phyloP scores from a whole-genome alignment of 2,113 vertebrate genomes.

The Nerophis lumbriciformis region DNA sequence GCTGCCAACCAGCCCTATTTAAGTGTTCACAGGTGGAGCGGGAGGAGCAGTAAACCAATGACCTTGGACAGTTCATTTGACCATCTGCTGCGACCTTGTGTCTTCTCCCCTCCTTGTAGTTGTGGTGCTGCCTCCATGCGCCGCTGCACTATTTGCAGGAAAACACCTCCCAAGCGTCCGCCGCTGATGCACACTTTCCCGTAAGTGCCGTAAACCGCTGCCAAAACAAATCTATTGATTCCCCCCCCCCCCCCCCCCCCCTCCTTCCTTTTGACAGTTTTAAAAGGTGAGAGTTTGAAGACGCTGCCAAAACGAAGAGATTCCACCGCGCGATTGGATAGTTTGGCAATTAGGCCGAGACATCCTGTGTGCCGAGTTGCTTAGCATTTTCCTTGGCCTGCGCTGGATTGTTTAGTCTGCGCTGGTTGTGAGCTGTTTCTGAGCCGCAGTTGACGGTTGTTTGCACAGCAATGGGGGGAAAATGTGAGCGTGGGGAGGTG shows the following conservation, averaged over 20 bases:
- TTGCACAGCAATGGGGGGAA: constrained; percentile 84
- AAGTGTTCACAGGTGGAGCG: constrained; percentile 95
- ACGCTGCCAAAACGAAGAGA: constrained; percentile 80
- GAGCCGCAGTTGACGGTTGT: constrained; percentile 82
- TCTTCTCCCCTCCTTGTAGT: constrained; percentile 62
- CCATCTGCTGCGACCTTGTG: constrained; percentile 91
- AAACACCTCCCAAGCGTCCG: constrained; percentile 55
- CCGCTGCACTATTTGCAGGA: constrained; percentile 92
- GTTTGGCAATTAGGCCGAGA: constrained; percentile 78
- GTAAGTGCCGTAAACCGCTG: constrained; percentile 33
- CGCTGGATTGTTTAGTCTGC: constrained; percentile 91
- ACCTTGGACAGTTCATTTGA: constrained; percentile 99
- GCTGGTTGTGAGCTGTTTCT: constrained; percentile 84
- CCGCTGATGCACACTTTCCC: background rate
- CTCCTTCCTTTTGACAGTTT: constrained; percentile 54
- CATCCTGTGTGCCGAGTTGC: constrained; percentile 81
- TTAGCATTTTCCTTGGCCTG: constrained; percentile 83
- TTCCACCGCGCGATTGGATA: constrained; percentile 83
- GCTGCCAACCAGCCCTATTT: constrained; percentile 94
- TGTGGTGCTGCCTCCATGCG: constrained; percentile 87
- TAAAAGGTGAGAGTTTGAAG: constrained; percentile 60
- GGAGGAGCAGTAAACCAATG: constrained; percentile 94
- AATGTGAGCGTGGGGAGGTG: constrained; percentile 79
- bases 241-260: constrained; percentile 12
- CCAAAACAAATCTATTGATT: constrained; percentile 30